These are phyloP conservation scores for Phrynocephalus vlangalii DNA, from an alignment of 2,797 vertebrate genomes.

Conservation along the genomic window DNA sequence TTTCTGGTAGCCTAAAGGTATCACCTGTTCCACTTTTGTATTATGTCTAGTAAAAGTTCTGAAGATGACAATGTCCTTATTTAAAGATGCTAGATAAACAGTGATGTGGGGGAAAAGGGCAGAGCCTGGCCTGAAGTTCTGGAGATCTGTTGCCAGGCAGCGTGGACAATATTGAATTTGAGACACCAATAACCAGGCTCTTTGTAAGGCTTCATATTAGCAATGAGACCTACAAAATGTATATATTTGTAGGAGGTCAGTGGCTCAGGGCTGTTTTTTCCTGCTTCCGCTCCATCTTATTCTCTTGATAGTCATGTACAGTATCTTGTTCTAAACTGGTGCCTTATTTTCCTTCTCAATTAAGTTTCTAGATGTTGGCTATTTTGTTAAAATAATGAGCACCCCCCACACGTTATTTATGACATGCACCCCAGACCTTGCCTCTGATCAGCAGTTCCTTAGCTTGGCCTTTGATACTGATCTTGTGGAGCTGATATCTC, in stretches of 20 bases:
- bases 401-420: not conserved
- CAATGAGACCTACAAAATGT: not conserved
- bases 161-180: too few relatives aligned
- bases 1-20: too few relatives aligned
- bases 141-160: not conserved
- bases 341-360: not conserved
- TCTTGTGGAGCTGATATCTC: not conserved
- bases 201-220: not conserved
- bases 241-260: not conserved
- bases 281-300: not conserved
- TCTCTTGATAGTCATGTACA: not conserved
- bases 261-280: not conserved
- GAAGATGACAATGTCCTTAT: too few relatives aligned
- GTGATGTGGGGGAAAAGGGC: not conserved
- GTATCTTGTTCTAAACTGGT: not conserved
- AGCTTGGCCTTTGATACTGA: not conserved
- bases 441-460: not conserved
- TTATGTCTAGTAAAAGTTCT: too few relatives aligned
- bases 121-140: not conserved
- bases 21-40: too few relatives aligned
- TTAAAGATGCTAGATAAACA: too few relatives aligned
- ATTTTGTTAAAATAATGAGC: not conserved
- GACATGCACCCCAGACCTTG: not conserved
- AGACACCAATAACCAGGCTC: not conserved
- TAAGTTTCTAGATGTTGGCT: not conserved